Conservation (phyloP, 1,140 invertebrate species). For the Plutomurus gul region DNA sequence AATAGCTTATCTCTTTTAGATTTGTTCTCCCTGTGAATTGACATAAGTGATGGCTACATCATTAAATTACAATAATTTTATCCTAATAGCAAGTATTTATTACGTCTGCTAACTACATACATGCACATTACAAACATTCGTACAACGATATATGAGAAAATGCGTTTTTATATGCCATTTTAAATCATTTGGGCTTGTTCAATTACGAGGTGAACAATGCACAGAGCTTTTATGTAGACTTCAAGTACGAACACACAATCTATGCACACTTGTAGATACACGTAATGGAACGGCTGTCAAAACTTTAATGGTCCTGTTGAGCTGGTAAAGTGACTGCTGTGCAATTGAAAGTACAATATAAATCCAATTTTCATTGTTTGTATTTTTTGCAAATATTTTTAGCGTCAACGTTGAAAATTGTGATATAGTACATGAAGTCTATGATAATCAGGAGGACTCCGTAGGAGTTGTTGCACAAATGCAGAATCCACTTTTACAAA, state of each 20-base stretch:
- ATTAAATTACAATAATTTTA: background rate
- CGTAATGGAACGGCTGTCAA: constrained; percentile 12
- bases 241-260: background rate
- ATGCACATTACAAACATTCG: background rate
- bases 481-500: no score
- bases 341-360: constrained; percentile 20
- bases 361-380: no score
- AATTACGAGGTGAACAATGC: background rate
- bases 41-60: constrained; percentile 7
- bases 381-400: no score
- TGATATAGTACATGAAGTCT: no score
- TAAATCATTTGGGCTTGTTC: background rate
- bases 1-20: background rate
- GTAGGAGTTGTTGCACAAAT: no score
- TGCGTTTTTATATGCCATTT: background rate
- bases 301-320: constrained; percentile 5
- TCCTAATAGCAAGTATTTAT: background rate
- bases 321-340: constrained; percentile 15
- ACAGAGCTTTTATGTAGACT: background rate
- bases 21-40: background rate
- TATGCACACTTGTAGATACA: background rate
- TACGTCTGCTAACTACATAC: background rate
- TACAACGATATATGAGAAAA: no score
- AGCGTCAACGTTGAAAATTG: no score
- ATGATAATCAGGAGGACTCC: no score